Conservation (phyloP, 2,113 vertebrate species). For the Zosterops japonicus region DNA sequence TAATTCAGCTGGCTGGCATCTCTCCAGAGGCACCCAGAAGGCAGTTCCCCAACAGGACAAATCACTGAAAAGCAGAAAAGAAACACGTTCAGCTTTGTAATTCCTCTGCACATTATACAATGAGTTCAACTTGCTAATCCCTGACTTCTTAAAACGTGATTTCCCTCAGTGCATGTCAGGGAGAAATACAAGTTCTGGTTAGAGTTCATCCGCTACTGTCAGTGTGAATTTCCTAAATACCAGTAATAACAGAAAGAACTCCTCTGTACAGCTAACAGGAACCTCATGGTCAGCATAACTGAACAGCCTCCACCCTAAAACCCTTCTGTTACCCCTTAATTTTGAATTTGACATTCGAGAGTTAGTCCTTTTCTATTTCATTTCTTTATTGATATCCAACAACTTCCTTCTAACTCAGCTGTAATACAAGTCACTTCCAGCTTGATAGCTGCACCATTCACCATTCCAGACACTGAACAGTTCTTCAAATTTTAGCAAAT, state of each 20-base stretch:
- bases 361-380: not conserved
- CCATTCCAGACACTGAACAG: not conserved
- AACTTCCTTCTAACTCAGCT: not conserved
- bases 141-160: not conserved
- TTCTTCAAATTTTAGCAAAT: not conserved
- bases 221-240: not conserved
- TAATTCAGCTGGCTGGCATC: not conserved
- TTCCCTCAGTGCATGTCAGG: not conserved
- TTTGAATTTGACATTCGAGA: not conserved
- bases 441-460: not conserved
- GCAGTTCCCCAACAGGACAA: not conserved
- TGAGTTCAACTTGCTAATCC: not conserved
- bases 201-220: not conserved
- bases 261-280: not conserved
- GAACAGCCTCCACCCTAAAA: not conserved
- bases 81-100: not conserved
- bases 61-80: not conserved
- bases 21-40: slow-evolving; percentile 3
- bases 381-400: not conserved
- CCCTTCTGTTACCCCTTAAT: not conserved
- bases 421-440: not conserved
- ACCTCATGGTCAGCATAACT: not conserved
- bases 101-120: not conserved
- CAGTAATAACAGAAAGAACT: not conserved
- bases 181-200: not conserved